These are phyloP conservation scores for mouse (Mus musculus) DNA, from an alignment of 2,113 vertebrate species.

Conservation along the genomic window DNA sequence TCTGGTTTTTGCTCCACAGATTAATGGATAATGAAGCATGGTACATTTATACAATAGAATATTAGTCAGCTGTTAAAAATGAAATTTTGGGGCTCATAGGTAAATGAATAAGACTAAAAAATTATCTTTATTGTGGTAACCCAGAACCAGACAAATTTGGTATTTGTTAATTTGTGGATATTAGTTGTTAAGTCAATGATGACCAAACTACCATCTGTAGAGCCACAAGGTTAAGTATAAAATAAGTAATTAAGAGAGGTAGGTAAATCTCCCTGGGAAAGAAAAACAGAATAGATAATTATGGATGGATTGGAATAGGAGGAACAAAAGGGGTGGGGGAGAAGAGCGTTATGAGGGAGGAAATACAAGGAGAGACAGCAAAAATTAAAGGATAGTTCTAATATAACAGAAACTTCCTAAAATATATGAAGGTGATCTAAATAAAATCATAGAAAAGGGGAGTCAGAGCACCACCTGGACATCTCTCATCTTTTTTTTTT, in stretches of 20 bases:
- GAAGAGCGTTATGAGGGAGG: not conserved
- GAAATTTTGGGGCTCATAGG: not conserved
- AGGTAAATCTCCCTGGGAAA: not conserved
- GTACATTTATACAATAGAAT: not conserved
- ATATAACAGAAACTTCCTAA: not conserved
- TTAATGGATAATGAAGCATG: not conserved
- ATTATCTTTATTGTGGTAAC: too few species aligned
- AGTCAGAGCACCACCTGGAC: not conserved
- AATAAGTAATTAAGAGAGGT: fast-evolving
- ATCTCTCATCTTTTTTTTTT: not conserved
- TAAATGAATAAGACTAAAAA: not conserved
- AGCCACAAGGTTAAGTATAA: not conserved
- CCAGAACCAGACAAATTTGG: not conserved
- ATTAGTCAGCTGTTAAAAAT: not conserved
- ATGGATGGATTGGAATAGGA: not conserved
- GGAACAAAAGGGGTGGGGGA: not conserved
- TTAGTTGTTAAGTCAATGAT: not conserved
- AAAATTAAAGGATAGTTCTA: not conserved
- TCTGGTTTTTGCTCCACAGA: not conserved
- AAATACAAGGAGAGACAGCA: not conserved
- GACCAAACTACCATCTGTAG: not conserved
- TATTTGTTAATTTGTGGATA: not conserved
- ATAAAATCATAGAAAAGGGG: not conserved
- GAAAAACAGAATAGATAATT: not conserved
- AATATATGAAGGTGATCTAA: not conserved